phyloP scores from a whole-genome alignment of 2,888 invertebrate species.

The Abrostola tripartita region DNA sequence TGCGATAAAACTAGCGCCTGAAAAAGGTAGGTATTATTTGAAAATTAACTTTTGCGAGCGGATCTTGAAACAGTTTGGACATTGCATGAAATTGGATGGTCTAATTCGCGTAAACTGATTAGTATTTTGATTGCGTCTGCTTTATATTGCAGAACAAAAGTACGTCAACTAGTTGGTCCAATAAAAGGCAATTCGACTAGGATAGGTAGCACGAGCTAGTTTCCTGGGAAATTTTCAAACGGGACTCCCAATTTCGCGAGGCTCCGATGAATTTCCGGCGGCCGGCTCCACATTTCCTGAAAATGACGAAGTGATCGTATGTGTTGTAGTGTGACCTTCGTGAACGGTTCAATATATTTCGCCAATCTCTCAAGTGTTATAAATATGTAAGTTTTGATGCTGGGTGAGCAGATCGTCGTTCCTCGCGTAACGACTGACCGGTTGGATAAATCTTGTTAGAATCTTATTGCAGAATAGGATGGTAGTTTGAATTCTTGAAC shows the following conservation, averaged over 20 bases:
- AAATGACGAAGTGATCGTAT: slow-evolving; percentile 74
- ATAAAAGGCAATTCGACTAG: slow-evolving; percentile 46
- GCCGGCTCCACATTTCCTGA: slow-evolving; percentile 75
- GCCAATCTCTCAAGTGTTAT: background rate
- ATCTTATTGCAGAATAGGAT: too few relatives aligned
- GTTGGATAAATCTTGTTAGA: too few relatives aligned
- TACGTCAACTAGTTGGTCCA: slow-evolving; percentile 35
- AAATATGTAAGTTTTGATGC: background rate
- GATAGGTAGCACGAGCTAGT: slow-evolving; percentile 62
- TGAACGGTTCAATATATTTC: slow-evolving; percentile 33
- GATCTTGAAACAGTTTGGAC: slow-evolving; percentile 29
- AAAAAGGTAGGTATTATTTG: slow-evolving; percentile 35
- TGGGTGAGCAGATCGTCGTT: too few relatives aligned
- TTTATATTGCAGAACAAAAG: slow-evolving; percentile 27
- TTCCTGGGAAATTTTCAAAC: slow-evolving; percentile 75
- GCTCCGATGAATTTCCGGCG: slow-evolving; percentile 79
- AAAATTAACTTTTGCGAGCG: slow-evolving; percentile 34
- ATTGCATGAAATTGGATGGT: slow-evolving; percentile 43
- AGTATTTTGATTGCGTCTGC: slow-evolving; percentile 20
- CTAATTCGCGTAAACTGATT: slow-evolving; percentile 33
- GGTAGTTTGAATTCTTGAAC: background rate
- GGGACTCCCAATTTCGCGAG: slow-evolving; percentile 74
- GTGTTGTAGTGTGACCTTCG: slow-evolving; percentile 57
- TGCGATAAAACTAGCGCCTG: slow-evolving; percentile 49
- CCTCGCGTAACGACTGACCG: too few relatives aligned